Evolutionary conservation across 2,888 invertebrate species (phyloP), one percentile per base, ranked within the genome.

Genomic region (Ophonus ardosiacus): DNA sequence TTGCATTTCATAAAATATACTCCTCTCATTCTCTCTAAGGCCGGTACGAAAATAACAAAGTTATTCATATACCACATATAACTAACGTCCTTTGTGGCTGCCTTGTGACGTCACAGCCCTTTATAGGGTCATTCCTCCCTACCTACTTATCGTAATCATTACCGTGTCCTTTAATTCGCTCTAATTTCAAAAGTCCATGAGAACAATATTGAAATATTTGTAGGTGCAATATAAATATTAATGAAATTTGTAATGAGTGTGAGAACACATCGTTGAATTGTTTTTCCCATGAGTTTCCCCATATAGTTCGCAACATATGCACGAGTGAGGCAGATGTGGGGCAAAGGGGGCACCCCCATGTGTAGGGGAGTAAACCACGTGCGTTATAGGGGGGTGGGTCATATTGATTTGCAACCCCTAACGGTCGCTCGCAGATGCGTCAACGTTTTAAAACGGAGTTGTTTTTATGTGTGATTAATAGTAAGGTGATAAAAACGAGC

Each of bases 351-450:
- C 57, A 15, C 21, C 40, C 57, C 38, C 40, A 63, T 82, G 17
- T 51, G 76, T 13, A 61, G 83, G 76, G 83, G 83, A 56, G 83
- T 74, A 71, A 21, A 13, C 57, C 83, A 74, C 71, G 83, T 83
- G 59, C 61, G 57, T 8, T 38, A 8, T 65, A 43, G 82, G 24
- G 78, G 84, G 65, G 78, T 76, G 76, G 76, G 83, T 13, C 31
- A 78, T 84, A 84, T 84, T 78, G 84, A 84, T 84, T 84, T n/a
- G n/a, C n/a, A n/a, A n/a, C n/a, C n/a, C 51, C 63, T 63, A 84
- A 84, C 84, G 84, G 84, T 84, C 65, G 43, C 43, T 51, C 31
- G 15, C 76, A 76, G 21, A 76, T 76, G 56, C 56, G 31, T 57
- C 21, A 78, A 78, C 57, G 57, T 18, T 76, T 76, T 21, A 51